These are phyloP conservation scores for Elephantulus edwardii DNA, from an alignment of 2,113 vertebrate genomes.

Conservation along the genomic window DNA sequence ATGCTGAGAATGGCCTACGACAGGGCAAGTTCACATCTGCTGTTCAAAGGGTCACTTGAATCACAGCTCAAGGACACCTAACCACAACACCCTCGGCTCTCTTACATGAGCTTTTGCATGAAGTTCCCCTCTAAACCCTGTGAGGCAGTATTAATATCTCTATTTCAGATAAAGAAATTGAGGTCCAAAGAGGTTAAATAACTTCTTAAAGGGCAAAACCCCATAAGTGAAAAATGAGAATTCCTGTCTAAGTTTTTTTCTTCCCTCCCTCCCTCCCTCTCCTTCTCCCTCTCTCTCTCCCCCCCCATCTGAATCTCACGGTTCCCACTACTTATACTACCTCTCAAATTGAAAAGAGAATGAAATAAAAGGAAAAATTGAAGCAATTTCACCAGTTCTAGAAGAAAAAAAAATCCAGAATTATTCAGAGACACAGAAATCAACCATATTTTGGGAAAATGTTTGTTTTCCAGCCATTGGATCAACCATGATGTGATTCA, in stretches of 20 bases:
- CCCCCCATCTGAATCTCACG: neutral
- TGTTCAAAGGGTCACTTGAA: too few species aligned
- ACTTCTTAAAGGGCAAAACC: neutral
- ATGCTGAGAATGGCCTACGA: too few species aligned
- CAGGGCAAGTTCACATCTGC: too few species aligned
- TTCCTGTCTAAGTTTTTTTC: neutral
- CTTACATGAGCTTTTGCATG: neutral
- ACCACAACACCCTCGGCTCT: too few species aligned
- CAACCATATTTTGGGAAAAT: constrained; percentile 73
- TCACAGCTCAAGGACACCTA: too few species aligned
- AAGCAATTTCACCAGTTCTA: neutral
- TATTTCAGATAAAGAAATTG: neutral
- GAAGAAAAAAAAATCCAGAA: constrained; percentile 38
- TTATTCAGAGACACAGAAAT: constrained; percentile 37
- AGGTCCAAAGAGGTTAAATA: neutral
- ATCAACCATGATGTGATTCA: constrained; percentile 73
- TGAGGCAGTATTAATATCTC: neutral
- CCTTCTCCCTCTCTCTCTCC: neutral
- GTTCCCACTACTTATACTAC: neutral
- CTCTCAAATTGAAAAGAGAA: neutral
- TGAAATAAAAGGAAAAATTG: neutral
- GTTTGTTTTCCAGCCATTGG: constrained; percentile 74
- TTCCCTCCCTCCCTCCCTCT: too few species aligned
- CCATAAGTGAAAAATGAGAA: neutral
- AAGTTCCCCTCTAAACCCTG: neutral